These are phyloP conservation scores for Jacana jacana DNA, from an alignment of 2,113 vertebrate genomes.

Conservation along the genomic window DNA sequence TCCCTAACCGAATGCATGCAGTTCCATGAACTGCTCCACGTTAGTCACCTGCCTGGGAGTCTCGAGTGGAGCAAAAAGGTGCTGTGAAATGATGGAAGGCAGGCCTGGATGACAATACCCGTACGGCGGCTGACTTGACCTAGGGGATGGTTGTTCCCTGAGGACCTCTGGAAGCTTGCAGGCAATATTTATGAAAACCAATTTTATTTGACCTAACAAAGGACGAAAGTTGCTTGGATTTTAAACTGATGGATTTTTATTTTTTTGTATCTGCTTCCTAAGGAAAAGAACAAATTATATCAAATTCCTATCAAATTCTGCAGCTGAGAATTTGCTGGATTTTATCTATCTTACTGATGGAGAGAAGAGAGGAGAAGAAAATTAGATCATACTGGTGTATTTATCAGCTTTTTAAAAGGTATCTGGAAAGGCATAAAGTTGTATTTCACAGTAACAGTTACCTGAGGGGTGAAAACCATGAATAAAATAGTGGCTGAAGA, in stretches of 20 bases:
- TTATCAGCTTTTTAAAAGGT: neutral
- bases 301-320: neutral
- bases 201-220: neutral
- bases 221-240: neutral
- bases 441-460: neutral
- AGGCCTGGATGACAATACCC: too few relatives aligned
- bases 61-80: too few relatives aligned
- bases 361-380: neutral
- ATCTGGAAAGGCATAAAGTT: neutral
- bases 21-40: too few relatives aligned
- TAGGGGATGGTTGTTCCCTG: too few relatives aligned
- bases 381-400: neutral
- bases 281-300: neutral
- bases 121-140: too few relatives aligned
- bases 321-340: neutral
- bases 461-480: too few relatives aligned
- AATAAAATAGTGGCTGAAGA: neutral
- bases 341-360: neutral
- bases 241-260: neutral
- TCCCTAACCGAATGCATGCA: neutral
- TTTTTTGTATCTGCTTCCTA: neutral
- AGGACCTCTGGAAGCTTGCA: too few relatives aligned
- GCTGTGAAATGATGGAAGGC: too few relatives aligned
- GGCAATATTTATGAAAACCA: too few relatives aligned
- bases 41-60: too few relatives aligned